These are phyloP conservation scores for Mythimna loreyi DNA, from an alignment of 2,888 invertebrate genomes.

Conservation along the genomic window DNA sequence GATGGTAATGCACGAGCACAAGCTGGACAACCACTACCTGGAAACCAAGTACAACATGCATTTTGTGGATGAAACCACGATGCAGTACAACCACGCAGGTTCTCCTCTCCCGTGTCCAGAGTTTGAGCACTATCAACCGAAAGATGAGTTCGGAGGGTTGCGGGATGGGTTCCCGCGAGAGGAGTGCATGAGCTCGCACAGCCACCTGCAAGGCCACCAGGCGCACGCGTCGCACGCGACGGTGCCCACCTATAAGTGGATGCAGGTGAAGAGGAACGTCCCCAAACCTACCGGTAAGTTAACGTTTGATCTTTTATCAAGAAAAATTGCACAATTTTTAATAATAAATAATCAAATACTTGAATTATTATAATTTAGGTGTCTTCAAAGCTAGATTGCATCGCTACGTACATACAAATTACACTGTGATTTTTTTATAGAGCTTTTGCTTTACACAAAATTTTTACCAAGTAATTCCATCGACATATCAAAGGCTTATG, in stretches of 20 bases:
- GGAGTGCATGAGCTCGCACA: slow-evolving; percentile 79
- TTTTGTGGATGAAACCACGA: slow-evolving; percentile 84
- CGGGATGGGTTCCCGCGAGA: slow-evolving; percentile 81
- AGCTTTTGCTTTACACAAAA: background rate
- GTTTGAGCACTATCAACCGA: slow-evolving; percentile 91
- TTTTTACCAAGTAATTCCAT: background rate
- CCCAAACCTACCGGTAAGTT: slow-evolving; percentile 97
- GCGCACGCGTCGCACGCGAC: slow-evolving; percentile 90
- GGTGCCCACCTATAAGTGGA: slow-evolving; percentile 99
- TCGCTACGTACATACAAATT: no score
- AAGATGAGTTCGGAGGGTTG: slow-evolving; percentile 90
- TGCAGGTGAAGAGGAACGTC: slow-evolving; percentile 99
- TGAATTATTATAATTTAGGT: no score
- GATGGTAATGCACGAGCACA: slow-evolving; percentile 85
- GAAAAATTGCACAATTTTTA: no score
- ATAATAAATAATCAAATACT: no score
- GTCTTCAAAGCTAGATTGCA: no score
- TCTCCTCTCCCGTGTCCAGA: slow-evolving; percentile 90
- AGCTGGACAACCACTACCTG: slow-evolving; percentile 87
- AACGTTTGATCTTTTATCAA: no score
- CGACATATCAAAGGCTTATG: no score
- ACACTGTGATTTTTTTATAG: background rate
- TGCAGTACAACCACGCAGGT: slow-evolving; percentile 84
- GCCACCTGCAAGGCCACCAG: slow-evolving; percentile 80
- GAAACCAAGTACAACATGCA: slow-evolving; percentile 90